Evolutionary conservation across 92 coral and sea anemone species (phyloP), one percentile per base, ranked within the genome.

Genomic region (Paragorgia papillata): DNA sequence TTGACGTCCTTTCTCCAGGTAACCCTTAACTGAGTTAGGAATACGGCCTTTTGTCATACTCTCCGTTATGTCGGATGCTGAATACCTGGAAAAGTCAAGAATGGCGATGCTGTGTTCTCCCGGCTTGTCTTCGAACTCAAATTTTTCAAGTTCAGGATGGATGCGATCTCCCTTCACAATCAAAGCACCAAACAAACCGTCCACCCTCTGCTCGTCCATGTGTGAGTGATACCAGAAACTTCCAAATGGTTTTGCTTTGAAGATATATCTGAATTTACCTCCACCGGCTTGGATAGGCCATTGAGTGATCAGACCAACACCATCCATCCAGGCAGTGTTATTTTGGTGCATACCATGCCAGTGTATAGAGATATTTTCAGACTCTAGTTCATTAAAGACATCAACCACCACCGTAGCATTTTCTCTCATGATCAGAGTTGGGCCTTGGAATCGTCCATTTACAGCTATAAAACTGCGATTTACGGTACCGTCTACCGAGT

Each of bases 301-400:
- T 57, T 90, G 96, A 6, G 90, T 84, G 60, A 90, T 85, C 65
- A 73, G 83, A 10, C 87, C 84, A 1, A 90, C 96, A 1, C 96
- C 96, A 61, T 90, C 96, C 91, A 87, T 84, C 96, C 96, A 90
- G 18, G 91, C 89, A 63, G 77, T 84, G 53, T 78, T 82, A 3
- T 40, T 75, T 90, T 87, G 86, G 58, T 86, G 88, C 49, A 89
- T 66, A 9, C 95, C 95, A 44, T 89, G 95, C 95, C 90, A 87
- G 60, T 90, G 91, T 48, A 90, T 87, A 15, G 96, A 77, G 12
- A 80, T 73, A 5, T 85, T 89, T 37, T 87, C 89, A 69, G 56
- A 67, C 4, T 76, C 79, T 43, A 89, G 88, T 20, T 82, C 82
- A 44, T 86, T 66, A 46, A 80, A 53, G 57, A 86, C 87, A 69